Evolutionary conservation across 2,113 vertebrate genomes (phyloP), one percentile per base, ranked within the genome.

Genomic region (Puffinus mauretanicus): DNA sequence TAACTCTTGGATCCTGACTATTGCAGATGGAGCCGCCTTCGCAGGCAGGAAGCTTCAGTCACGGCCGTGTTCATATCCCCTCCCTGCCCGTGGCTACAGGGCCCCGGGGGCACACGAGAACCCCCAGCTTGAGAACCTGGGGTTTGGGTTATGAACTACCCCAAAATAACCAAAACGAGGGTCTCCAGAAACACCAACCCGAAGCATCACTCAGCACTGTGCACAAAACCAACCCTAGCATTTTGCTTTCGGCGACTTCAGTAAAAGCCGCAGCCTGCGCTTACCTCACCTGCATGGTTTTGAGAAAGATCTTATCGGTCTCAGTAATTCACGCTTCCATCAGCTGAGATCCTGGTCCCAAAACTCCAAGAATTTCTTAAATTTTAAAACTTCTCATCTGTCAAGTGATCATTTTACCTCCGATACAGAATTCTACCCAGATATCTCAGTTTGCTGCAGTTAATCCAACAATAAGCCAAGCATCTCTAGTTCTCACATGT

Each of bases 1-100:
- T 87, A 87, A 90, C 82, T 89, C 90, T 84, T 86, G 47, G 84
- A 14, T 87, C 67, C 64, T 3, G 82, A 90, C 86, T 97, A 12
- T 80, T 77, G 44, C 71, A 91, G 96, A 73, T 30, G 42, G 95
- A 88, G 88, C 22, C 6, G 42, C 90, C 87, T 95, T 87, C 16
- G 44, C 51, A 82, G 89, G 84, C 96, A 97, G 97, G 97, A 97
- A 97, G 93, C 30, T 38, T 96, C 96, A 82, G 55, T 93, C 96
- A 92, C 1, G 27, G 16, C 19, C n/a, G 1, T 21, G 90, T 32
- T 71, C 77, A 17, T 14, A 71, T 62, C 18, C 76, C 19, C 72
- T 87, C 54, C 30, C 51, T 42, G 32, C 55, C 47, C 5, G 0
- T 6, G 27, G 47, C 57, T 38, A 34, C 66, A 47, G 38, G 4